Evolutionary conservation across 2,888 invertebrate genomes (phyloP).

Genomic region (Diadromus collaris): DNA sequence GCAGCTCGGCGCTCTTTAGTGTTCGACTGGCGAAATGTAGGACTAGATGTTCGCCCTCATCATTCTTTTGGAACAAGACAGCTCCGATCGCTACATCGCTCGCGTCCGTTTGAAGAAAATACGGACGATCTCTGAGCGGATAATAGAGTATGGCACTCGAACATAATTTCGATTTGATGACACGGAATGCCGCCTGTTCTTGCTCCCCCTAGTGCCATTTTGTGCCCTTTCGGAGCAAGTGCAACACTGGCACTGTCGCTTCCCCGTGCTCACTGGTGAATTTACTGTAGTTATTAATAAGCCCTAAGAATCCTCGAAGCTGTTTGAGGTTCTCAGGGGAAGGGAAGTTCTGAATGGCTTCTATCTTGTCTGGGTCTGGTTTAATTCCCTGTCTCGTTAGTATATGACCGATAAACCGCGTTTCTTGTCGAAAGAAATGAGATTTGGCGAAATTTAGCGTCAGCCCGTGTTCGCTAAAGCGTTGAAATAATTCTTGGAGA

Average conservation of each 20-base stretch:
- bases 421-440: conserved; percentile 52
- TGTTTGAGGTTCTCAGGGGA: conserved; percentile 55
- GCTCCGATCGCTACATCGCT: conserved; percentile 56
- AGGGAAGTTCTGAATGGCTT: conserved; percentile 56
- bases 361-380: conserved; percentile 59
- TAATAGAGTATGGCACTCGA: conserved; percentile 33
- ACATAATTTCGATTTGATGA: conserved; percentile 39
- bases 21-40: conserved; percentile 58
- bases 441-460: conserved; percentile 49
- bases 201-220: conserved; percentile 36
- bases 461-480: neutral
- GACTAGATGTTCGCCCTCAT: conserved; percentile 32
- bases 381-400: conserved; percentile 55
- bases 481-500: neutral
- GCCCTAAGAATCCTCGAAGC: conserved; percentile 56
- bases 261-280: conserved; percentile 53
- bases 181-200: conserved; percentile 34
- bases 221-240: conserved; percentile 54
- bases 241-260: conserved; percentile 34
- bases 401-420: conserved; percentile 65
- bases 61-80: conserved; percentile 53
- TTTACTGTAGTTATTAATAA: conserved; percentile 55
- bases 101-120: conserved; percentile 47
- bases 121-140: neutral
- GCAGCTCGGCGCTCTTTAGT: conserved; percentile 47